Evolutionary conservation across 2,888 invertebrate species (phyloP).

Genomic region (Julus scandinavius): DNA sequence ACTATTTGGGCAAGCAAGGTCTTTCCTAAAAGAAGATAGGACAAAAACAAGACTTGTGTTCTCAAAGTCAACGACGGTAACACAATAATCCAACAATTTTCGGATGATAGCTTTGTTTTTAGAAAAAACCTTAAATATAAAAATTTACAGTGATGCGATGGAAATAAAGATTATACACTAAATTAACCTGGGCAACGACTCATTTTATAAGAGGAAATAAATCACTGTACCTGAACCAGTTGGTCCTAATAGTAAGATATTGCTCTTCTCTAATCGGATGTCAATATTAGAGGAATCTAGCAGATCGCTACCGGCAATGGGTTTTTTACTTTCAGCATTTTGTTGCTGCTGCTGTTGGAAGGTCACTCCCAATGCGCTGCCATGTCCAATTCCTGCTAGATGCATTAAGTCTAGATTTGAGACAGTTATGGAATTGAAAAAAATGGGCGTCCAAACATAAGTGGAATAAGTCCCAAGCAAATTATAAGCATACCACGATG

Average conservation of each 20-base stretch:
- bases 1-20: constrained; percentile 97
- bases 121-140: no score
- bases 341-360: constrained; percentile 59
- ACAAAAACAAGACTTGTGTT: not conserved
- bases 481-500: constrained; percentile 73
- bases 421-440: constrained; percentile 18
- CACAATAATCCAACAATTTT: no score
- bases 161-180: no score
- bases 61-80: no score
- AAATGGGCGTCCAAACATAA: constrained; percentile 54
- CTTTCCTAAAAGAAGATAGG: constrained; percentile 75
- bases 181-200: no score
- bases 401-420: constrained; percentile 80
- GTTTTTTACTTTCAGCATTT: constrained; percentile 59
- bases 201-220: not conserved
- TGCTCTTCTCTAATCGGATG: constrained; percentile 90
- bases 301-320: constrained; percentile 74
- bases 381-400: constrained; percentile 81
- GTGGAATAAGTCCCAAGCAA: not conserved
- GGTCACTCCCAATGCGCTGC: constrained; percentile 71
- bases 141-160: no score
- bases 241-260: constrained; percentile 94
- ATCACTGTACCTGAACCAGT: constrained; percentile 79
- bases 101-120: no score
- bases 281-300: constrained; percentile 84